A percentile compares a stretch with the other conserved stretches of the same genome.
Evolutionary conservation across 2,113 vertebrate genomes (phyloP).

Genomic region (Phyllostomus hastatus): DNA sequence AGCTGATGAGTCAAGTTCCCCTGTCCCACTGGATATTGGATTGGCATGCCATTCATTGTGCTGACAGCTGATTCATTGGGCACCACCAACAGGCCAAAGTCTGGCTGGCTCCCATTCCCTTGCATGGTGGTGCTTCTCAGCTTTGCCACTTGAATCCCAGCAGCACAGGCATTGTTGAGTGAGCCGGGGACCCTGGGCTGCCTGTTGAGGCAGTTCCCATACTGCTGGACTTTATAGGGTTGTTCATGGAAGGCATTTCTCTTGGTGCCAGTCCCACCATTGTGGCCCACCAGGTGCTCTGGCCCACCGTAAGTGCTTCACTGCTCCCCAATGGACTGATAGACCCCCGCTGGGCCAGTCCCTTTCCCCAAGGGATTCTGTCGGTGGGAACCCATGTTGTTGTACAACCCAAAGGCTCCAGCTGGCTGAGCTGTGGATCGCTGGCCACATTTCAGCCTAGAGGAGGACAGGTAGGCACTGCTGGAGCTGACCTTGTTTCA

Average conservation of each 20-base stretch:
- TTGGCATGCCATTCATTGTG: slow-evolving; percentile 74
- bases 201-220: slow-evolving; percentile 65
- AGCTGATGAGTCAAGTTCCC: slow-evolving; percentile 81
- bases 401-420: slow-evolving; percentile 85
- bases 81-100: slow-evolving; percentile 75
- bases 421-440: slow-evolving; percentile 75
- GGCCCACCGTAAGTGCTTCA: slow-evolving; percentile 57
- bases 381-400: slow-evolving; percentile 85
- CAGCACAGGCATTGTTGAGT: slow-evolving; percentile 75
- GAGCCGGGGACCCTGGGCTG: slow-evolving; percentile 63
- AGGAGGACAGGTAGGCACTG: slow-evolving; percentile 88
- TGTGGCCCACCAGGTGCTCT: slow-evolving; percentile 65
- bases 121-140: slow-evolving; percentile 70
- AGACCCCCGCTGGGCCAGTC: slow-evolving; percentile 65
- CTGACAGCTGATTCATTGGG: slow-evolving; percentile 65
- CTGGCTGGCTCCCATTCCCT: slow-evolving; percentile 76
- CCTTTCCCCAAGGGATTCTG: slow-evolving; percentile 74
- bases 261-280: fast-evolving
- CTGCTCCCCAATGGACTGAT: slow-evolving; percentile 70
- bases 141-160: slow-evolving; percentile 78
- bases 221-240: slow-evolving; percentile 78
- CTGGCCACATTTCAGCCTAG: slow-evolving; percentile 83
- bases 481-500: slow-evolving; percentile 99
- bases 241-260: slow-evolving; percentile 69
- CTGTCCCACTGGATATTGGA: slow-evolving; percentile 76